Base-by-base conservation (phyloP, 2,888 invertebrate species). In the Calliphora vomitoria region DNA sequence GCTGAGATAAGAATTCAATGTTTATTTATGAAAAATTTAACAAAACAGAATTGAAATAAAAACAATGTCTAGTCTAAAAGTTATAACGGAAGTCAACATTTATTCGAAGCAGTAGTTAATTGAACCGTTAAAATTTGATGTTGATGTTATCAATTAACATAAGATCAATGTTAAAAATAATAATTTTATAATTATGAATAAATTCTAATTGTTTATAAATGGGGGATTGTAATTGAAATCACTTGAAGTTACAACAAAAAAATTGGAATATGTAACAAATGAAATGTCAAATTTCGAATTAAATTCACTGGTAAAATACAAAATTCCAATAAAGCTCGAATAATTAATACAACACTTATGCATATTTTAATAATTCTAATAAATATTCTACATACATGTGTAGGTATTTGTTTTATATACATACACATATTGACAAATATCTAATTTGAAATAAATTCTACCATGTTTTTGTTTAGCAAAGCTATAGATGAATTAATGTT, bases 21-120 rank as follows among this genome's bases (percentile, higher is more conserved):
- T 8, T 53, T 10, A 68, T 8, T 53, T 15, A 68, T 55, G 10
- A 62, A 10, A 71, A 62, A 20, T 35, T 31, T 35, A 58, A 35
- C 41, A 55, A 64, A 75, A 64, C 44, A n/a, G 64, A 64, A 64
- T 76, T 13, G n/a, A 76, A 74, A 20, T 25, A 44, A 82, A 64
- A 53, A 74, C 35, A 66, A 31, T 47, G 8, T 58, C 5, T 6
- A 31, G n/a, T 44, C 8, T 31, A 60, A 35, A 64, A 66, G 20
- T 53, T 35, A 71, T 72, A 81, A 72, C 72, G 81, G 72, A 64
- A 72, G 72, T 66, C 4, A 60, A 60, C 11, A 38, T 71, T 35
- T 35, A 50, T 35, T 25, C 1, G 35, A n/a, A 31, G 6, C 10
- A 55, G 13, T 13, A 69, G 18, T 55, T 68, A 31, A 55, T 35